Base-by-base conservation (phyloP, 2,888 invertebrate genomes). In the Heliothis peltigera region DNA sequence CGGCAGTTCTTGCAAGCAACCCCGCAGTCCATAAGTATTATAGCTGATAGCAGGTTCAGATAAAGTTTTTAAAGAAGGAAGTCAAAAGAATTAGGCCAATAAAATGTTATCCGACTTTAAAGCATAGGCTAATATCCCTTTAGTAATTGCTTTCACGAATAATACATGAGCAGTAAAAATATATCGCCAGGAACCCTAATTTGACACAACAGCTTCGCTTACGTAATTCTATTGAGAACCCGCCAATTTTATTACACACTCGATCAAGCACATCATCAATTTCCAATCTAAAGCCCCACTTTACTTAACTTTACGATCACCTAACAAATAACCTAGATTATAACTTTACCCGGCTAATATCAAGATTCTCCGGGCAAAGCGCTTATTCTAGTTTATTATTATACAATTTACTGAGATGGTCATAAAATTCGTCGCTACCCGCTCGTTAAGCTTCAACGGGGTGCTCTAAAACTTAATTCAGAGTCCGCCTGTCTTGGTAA, bases 381-480 rank as follows among this genome's bases (percentile, higher is more conserved):
- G 39, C 35, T 18, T 75, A 51, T 60, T 8, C 25, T 21, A 47
- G 15, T 75, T 75, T 71, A 78, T 64, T 25, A 51, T 58, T 46
- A 58, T 60, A 68, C 71, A 78, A 71, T 68, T 68, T 66, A 63
- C 71, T 54, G 59, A 46, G 49, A 64, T n/a, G 17, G 18, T 44
- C 46, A 67, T 80, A 71, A 80, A 79, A 69, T 58, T 58, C 39
- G 60, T 68, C 75, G 59, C 47, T 60, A 63, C 18, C 49, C 64
- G 53, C 59, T 53, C 59, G 63, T 80, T 62, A 66, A 64, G 59
- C 52, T 48, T 52, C 56, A 47, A 66, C 59, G 44, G 57, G 35
- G 60, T 52, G 68, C 48, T 32, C 55, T 78, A 42, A 49, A 67
- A 80, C 56, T 58, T 74, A 74, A 78, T 78, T 61, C 60, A 42